Evolutionary conservation across 1,140 invertebrate species (phyloP).

Genomic region (Caerostris darwini): DNA sequence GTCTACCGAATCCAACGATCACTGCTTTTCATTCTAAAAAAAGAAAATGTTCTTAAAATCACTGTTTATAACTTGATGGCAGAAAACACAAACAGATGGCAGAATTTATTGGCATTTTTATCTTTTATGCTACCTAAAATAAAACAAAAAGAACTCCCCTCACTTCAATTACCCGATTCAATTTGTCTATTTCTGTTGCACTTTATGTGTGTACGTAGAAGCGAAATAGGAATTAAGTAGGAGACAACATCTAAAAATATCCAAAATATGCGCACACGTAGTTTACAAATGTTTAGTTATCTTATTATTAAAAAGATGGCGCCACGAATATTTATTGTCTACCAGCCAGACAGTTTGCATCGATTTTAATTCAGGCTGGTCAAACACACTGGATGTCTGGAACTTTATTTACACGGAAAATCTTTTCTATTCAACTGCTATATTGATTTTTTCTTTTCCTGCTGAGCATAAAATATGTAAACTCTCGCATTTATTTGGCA

Average conservation of each 20-base stretch:
- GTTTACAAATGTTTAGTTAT: background rate
- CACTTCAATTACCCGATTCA: background rate
- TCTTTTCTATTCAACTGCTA: background rate
- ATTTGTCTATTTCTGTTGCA: background rate
- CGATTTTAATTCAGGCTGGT: background rate
- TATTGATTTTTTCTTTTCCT: constrained; percentile 1
- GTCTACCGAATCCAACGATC: no score
- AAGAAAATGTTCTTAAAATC: no score
- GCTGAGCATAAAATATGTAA: background rate
- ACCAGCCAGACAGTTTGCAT: background rate
- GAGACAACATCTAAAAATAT: constrained; percentile 13
- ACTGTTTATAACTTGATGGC: no score
- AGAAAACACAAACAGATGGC: background rate
- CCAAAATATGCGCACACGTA: background rate
- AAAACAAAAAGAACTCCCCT: background rate
- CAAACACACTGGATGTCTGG: background rate
- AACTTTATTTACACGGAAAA: background rate
- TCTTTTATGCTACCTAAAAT: background rate
- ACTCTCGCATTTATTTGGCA: background rate
- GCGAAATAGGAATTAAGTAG: background rate
- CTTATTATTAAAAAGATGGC: background rate
- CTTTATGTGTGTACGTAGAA: background rate
- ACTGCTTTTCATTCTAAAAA: no score
- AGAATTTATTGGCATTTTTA: background rate
- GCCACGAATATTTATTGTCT: background rate